These are phyloP conservation scores for Meandrusa payeni DNA, from an alignment of 2,888 invertebrate species.

Conservation along the genomic window DNA sequence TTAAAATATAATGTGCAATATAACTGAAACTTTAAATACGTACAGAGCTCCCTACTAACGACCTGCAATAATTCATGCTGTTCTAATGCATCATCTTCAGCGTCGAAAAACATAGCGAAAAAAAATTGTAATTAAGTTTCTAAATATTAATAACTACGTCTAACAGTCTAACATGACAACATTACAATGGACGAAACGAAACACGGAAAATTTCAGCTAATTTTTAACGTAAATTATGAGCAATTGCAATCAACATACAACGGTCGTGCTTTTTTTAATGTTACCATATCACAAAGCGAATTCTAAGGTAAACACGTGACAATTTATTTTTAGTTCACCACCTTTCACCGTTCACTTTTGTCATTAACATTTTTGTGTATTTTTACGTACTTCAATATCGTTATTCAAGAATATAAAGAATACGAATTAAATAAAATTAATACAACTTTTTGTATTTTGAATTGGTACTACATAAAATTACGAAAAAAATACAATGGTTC, in stretches of 20 bases:
- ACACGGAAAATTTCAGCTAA: constrained; percentile 61
- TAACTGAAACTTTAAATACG: constrained; percentile 25
- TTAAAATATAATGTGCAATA: neutral
- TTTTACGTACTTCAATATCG: too few species aligned
- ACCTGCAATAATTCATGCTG: constrained; percentile 60
- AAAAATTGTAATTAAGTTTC: constrained; percentile 36
- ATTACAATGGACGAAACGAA: constrained; percentile 35
- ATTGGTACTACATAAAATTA: too few species aligned
- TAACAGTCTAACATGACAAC: constrained; percentile 45
- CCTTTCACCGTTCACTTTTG: too few species aligned
- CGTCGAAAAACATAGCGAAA: constrained; percentile 62
- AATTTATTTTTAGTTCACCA: too few species aligned
- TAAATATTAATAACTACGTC: constrained; percentile 30
- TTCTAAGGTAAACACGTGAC: too few species aligned
- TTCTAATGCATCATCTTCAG: constrained; percentile 53
- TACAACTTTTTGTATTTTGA: too few species aligned
- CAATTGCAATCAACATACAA: constrained; percentile 67
- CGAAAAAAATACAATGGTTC: too few species aligned
- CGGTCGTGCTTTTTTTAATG: constrained; percentile 50
- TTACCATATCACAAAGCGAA: too few species aligned
- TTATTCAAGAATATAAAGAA: too few species aligned
- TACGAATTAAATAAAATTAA: too few species aligned
- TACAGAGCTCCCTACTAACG: constrained; percentile 61
- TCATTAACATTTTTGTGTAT: too few species aligned
- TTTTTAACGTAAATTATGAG: constrained; percentile 60